Base-by-base conservation (phyloP, 2,797 vertebrate species). In the Amphiprion clarkii region DNA sequence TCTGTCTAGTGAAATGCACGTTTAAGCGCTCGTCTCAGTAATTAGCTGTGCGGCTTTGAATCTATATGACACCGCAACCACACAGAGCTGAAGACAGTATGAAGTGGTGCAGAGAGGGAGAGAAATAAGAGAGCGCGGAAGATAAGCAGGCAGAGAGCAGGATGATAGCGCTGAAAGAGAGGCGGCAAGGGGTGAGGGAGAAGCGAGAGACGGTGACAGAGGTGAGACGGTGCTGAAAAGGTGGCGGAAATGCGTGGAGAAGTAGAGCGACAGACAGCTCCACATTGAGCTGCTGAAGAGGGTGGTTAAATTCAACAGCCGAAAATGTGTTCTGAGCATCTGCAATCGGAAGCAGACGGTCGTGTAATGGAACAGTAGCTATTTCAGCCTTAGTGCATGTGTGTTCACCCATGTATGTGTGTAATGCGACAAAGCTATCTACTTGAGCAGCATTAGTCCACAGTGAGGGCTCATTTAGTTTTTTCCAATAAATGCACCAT, bases 241-340 rank as follows among this genome's bases (percentile, higher is more conserved):
- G 74, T 76, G 74, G 25, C 42, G 69, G 61, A 67, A 71, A 75
- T 52, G 57, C 23, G 21, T 12, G 14, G 51, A 63, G 74, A 29
- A 72, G 71, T 48, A 17, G 46, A 44, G 74, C 74, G 80, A 79
- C 60, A 76, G 81, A 78, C 33, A 53, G 75, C 58, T 63, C 76
- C 71, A 81, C 87, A 89, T 74, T 46, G 71, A 88, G 78, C 71
- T 56, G 67, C 65, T 81, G 79, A 88, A 87, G 84, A 84, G 82
- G 85, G 69, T 89, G 67, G 87, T 91, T 88, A 73, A 83, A 89
- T 85, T 82, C 86, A 89, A 74, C 78, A 67, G 78, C 71, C 80
- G 72, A 77, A 88, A 92, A 90, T 91, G 83, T 88, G 83, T 78
- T 84, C 77, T 69, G 81, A 87, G 82, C 79, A 40, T 69, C 75